These are phyloP conservation scores for Cephus sareptanus DNA, from an alignment of 2,888 invertebrate genomes.

Conservation along the genomic window DNA sequence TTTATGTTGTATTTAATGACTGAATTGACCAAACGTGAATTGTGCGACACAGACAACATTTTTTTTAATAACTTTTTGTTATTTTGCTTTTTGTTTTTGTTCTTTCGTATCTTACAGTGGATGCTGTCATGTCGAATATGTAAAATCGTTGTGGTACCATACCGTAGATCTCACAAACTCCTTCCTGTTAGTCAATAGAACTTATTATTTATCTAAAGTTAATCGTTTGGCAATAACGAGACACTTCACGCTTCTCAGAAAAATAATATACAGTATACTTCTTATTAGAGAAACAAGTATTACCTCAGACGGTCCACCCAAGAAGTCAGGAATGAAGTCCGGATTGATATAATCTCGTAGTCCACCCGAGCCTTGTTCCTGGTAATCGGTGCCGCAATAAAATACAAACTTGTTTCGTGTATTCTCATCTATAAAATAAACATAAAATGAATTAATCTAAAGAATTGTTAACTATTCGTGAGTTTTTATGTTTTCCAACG, in stretches of 20 bases:
- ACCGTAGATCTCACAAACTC: conserved; percentile 56
- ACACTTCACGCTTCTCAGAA: neutral
- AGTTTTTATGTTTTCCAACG: neutral
- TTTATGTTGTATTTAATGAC: neutral
- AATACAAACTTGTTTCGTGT: conserved; percentile 92
- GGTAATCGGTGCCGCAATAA: conserved; percentile 89
- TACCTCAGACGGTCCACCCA: conserved; percentile 91
- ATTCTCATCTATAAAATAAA: conserved; percentile 78
- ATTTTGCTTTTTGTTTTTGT: conserved; percentile 2
- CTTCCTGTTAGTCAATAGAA: conserved; percentile 56
- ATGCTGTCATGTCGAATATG: conserved; percentile 56
- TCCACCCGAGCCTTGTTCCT: conserved; percentile 79
- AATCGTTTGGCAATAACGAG: neutral
- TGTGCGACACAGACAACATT: conserved; percentile 9
- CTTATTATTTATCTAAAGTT: conserved; percentile 12
- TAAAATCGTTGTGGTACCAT: conserved; percentile 63
- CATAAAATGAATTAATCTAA: neutral
- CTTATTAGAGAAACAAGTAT: conserved; percentile 37
- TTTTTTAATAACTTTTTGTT: conserved; percentile 7
- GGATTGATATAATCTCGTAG: conserved; percentile 87
- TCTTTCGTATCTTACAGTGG: conserved; percentile 51
- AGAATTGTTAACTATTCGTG: neutral
- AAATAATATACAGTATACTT: neutral
- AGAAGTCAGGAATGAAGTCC: conserved; percentile 89
- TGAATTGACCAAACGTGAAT: conserved; percentile 8